Evolutionary conservation across 2,888 invertebrate genomes (phyloP).

Genomic region (Himalopsyche anomala): DNA sequence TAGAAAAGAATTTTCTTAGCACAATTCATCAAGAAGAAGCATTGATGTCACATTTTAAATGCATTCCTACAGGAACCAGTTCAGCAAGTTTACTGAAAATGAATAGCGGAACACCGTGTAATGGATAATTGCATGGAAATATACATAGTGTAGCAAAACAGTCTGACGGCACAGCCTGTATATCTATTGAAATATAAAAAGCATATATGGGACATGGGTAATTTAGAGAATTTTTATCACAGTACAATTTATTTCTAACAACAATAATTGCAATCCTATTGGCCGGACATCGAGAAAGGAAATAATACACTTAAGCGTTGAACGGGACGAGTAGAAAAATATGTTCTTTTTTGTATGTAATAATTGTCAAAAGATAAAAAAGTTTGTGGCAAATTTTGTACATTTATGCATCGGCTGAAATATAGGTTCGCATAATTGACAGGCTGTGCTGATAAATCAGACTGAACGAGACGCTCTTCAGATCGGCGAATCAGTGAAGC

Average conservation of each 20-base stretch:
- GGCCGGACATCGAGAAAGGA: slow-evolving; percentile 58
- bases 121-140: too few species aligned
- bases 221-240: slow-evolving; percentile 45
- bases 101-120: too few species aligned
- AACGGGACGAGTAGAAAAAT: slow-evolving; percentile 58
- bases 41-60: too few species aligned
- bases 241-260: slow-evolving; percentile 47
- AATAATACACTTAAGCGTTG: slow-evolving; percentile 23
- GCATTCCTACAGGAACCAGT: too few species aligned
- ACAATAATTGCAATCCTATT: slow-evolving; percentile 49
- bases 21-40: too few species aligned
- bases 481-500: slow-evolving; percentile 1
- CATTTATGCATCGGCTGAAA: slow-evolving; percentile 33
- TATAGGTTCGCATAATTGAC: background rate
- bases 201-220: slow-evolving; percentile 32
- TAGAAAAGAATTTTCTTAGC: too few species aligned
- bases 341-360: slow-evolving; percentile 35
- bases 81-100: too few species aligned
- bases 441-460: slow-evolving; percentile 32
- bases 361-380: slow-evolving; percentile 47
- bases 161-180: slow-evolving; percentile 43
- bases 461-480: slow-evolving; percentile 2
- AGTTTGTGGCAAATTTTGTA: slow-evolving; percentile 55
- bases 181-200: background rate
- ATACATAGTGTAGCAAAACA: background rate